phyloP scores from a whole-genome alignment of 2,888 invertebrate genomes.

The Pimpla rufipes region DNA sequence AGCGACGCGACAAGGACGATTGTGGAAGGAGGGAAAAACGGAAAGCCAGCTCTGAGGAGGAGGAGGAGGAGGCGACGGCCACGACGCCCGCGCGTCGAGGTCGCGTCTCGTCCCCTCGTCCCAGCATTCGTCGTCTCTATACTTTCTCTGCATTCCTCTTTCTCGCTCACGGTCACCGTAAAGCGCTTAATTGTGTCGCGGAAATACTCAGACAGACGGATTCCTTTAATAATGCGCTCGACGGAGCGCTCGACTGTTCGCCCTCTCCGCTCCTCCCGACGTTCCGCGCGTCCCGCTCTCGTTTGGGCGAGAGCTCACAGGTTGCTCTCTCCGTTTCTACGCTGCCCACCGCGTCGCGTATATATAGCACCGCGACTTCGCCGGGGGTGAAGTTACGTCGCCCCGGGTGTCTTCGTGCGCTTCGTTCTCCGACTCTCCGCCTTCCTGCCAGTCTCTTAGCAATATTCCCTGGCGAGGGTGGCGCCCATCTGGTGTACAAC shows the following conservation, averaged over 20 bases:
- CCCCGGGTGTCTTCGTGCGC: conserved; percentile 39
- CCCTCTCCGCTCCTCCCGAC: conserved; percentile 71
- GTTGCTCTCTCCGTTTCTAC: conserved; percentile 18
- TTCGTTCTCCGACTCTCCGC: conserved; percentile 52
- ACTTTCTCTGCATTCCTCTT: conserved; percentile 36
- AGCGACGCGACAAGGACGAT: conserved; percentile 6
- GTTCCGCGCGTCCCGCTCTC: conserved; percentile 68
- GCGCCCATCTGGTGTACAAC: conserved; percentile 35
- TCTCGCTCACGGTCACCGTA: conserved; percentile 75
- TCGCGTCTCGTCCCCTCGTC: conserved; percentile 44
- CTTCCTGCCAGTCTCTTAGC: conserved; percentile 58
- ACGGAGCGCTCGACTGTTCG: conserved; percentile 77
- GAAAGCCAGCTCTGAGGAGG: conserved; percentile 22
- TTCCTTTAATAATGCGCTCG: conserved; percentile 82
- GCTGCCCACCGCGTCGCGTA: conserved; percentile 49
- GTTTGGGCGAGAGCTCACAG: conserved; percentile 11
- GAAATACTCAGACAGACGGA: conserved; percentile 83
- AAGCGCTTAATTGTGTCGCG: conserved; percentile 80
- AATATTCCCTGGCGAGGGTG: conserved; percentile 65
- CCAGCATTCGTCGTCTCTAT: conserved; percentile 22
- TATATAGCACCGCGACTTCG: not conserved
- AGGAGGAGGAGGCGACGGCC: conserved; percentile 33
- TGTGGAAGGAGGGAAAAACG: conserved; percentile 23
- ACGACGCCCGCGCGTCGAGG: conserved; percentile 32
- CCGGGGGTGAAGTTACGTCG: not conserved